Conservation (phyloP, 53 echinoderm and acorn worm genomes). For the Henricia sp. region DNA sequence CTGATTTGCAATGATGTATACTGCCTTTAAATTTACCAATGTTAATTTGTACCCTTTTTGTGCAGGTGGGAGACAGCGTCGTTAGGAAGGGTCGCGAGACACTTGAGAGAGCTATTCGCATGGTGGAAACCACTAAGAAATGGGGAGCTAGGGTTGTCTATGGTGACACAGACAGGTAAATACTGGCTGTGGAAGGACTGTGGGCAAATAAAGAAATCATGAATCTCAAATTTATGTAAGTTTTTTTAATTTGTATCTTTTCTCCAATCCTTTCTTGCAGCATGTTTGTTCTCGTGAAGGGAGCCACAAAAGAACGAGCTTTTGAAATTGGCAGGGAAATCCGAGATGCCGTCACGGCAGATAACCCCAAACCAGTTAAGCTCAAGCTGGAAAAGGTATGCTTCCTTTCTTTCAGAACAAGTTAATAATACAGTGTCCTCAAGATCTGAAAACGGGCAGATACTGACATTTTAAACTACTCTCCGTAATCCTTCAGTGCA, state of each 20-base stretch:
- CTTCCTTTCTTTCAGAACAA: no score
- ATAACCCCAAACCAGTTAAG: conserved; percentile 97
- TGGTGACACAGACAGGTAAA: conserved; percentile 96
- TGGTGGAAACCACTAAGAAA: conserved; percentile 79
- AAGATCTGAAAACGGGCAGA: no score
- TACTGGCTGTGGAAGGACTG: not conserved
- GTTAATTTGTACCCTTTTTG: not conserved
- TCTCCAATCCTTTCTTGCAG: conserved; percentile 47
- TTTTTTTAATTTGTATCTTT: not conserved
- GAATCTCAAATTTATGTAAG: not conserved
- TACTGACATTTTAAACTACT: no score
- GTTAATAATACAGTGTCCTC: no score
- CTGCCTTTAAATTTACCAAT: not conserved
- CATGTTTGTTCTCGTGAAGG: conserved; percentile 90
- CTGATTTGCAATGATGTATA: no score
- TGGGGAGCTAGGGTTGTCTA: conserved; percentile 96
- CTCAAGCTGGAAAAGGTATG: conserved; percentile 95
- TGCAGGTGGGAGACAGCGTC: conserved; percentile 95
- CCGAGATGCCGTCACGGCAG: conserved; percentile 82
- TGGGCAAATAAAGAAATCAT: not conserved
- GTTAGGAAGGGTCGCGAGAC: conserved; percentile 96
- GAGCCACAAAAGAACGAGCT: conserved; percentile 85
- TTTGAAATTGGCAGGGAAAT: conserved; percentile 91
- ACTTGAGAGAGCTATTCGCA: conserved; percentile 80
- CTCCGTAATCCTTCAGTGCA: no score